Base-by-base conservation (phyloP, 2,888 invertebrate species). In the Ennomos fuscantarius region DNA sequence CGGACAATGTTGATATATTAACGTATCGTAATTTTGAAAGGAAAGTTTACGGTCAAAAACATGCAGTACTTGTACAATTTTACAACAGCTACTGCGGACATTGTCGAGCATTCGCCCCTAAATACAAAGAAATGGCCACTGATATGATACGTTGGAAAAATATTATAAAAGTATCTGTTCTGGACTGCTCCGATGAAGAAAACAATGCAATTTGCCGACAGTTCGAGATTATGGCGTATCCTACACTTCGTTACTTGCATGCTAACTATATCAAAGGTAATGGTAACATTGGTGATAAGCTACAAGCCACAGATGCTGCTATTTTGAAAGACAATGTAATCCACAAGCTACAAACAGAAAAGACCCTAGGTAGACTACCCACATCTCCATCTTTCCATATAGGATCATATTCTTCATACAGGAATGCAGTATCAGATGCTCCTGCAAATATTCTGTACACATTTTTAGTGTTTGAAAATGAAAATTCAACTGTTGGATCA, bases 1-100 rank as follows among this genome's bases (percentile, higher is more conserved):
- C 93, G 51, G 95, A 96, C 76, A 92, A 94, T 71, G 93, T 96
- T 56, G 90, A 93, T 33, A 91, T 95, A 63, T 81, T 97, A 67
- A 95, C 95, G 15, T 86, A 87, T 2, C 86, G 90, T 33, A 97
- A 95, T 83, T 96, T 97, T 74, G 95, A 95, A 66, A 81, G 86
- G 35, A 93, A 92, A 59, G 85, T 97, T 35, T 93, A 95, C 66
- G 93, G 93, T 12, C 94, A 94, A 69, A 93, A 93, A 42, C 93
- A 93, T 74, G 95, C 96, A 1, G 95, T 96, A 91, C 77, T 99
- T 1, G 94, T 99, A 2, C 97, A 99, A 83, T 99, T 99, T 92
- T 99, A 99, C 82, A 98, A 97, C 83, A 97, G 97, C 73, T 99
- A 97, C 95, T 99, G 99, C 84, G 99, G 99, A 0, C 98, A 97